A percentile compares a stretch with the other conserved stretches of the same genome.
Evolutionary conservation across 1,140 invertebrate species (phyloP).

Genomic region (Fopius arisanus): DNA sequence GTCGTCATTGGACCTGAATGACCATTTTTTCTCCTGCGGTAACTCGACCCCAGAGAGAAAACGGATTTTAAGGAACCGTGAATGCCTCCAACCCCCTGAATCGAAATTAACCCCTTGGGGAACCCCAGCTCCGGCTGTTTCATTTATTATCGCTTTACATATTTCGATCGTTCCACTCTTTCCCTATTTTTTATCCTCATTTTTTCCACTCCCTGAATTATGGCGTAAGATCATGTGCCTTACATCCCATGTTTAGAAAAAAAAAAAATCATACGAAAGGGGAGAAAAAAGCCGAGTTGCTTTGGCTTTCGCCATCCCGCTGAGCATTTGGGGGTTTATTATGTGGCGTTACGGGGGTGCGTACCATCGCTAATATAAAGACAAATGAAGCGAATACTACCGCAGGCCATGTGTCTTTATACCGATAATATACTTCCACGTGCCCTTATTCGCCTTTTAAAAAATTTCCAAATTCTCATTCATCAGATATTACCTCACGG

Average conservation of each 20-base stretch:
- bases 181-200: constrained; percentile 12
- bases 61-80: constrained; percentile 62
- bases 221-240: constrained; percentile 6
- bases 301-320: constrained; percentile 17
- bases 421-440: constrained; percentile 44
- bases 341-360: constrained; percentile 39
- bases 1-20: constrained; percentile 47
- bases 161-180: constrained; percentile 27
- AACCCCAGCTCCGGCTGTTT: constrained; percentile 43
- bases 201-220: constrained; percentile 8
- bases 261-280: background rate
- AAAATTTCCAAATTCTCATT: no score
- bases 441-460: constrained; percentile 28
- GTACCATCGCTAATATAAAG: constrained; percentile 60
- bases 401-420: constrained; percentile 61
- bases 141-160: constrained; percentile 41
- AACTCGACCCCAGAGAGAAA: constrained; percentile 55
- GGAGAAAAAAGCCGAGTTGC: background rate
- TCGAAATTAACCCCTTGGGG: constrained; percentile 58
- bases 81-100: constrained; percentile 53
- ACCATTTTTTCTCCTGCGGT: constrained; percentile 45
- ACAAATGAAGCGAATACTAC: constrained; percentile 57
- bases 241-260: background rate
- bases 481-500: no score
- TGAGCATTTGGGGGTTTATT: constrained; percentile 22